phyloP scores from a whole-genome alignment of 2,888 invertebrate species.

The Bimastos eiseni region DNA sequence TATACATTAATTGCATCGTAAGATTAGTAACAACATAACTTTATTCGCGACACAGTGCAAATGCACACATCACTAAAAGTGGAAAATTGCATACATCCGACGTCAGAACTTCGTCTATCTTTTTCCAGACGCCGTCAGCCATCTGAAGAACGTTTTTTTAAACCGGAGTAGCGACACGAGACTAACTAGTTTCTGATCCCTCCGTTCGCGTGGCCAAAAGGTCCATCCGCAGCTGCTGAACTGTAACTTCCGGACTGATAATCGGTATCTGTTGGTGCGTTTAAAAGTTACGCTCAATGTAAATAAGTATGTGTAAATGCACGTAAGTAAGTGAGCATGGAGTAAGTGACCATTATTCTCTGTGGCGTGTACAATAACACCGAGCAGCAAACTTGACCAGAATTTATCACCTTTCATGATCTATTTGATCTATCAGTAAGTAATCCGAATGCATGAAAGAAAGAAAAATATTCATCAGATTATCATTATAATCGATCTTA shows the following conservation, averaged over 20 bases:
- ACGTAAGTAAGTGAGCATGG: neutral
- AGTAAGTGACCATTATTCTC: too few species aligned
- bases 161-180: neutral
- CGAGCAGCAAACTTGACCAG: too few species aligned
- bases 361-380: too few species aligned
- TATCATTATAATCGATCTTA: too few species aligned
- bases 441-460: neutral
- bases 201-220: conserved; percentile 13
- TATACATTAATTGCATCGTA: neutral
- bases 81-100: conserved; percentile 18
- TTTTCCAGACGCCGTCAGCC: conserved; percentile 15
- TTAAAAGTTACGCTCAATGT: neutral
- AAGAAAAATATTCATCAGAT: too few species aligned
- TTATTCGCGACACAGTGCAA: neutral
- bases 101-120: neutral
- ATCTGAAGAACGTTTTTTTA: neutral
- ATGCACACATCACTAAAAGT: neutral
- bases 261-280: neutral
- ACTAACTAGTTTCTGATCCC: too few species aligned
- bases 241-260: neutral
- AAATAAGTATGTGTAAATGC: too few species aligned
- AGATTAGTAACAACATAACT: neutral
- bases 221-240: neutral
- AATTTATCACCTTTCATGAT: too few species aligned
- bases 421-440: too few species aligned